Percentiles rank a stretch among this genome's conserved stretches.
These are phyloP conservation scores for Lepidochrysops patricia DNA, from an alignment of 2,888 invertebrate genomes.

Conservation along the genomic window DNA sequence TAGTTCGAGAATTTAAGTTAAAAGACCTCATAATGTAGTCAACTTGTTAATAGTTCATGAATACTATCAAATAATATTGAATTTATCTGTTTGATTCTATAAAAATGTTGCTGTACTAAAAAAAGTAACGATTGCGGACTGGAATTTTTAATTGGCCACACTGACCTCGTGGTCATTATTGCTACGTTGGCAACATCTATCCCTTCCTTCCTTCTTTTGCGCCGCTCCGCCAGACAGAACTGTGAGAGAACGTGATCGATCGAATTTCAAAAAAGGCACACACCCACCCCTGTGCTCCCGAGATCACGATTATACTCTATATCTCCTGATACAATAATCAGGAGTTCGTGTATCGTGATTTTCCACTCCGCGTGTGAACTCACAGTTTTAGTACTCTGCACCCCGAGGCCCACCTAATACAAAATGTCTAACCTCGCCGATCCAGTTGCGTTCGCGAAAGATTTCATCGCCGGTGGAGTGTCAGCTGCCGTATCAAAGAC, in stretches of 20 bases:
- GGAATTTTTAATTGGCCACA: conserved; percentile 32
- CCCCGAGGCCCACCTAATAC: conserved; percentile 48
- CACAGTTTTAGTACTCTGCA: conserved; percentile 33
- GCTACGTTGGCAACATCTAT: conserved; percentile 62
- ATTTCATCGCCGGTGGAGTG: conserved; percentile 94
- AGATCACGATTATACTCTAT: conserved; percentile 67
- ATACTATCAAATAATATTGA: no score
- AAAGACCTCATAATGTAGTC: no score
- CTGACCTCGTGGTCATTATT: conserved; percentile 66
- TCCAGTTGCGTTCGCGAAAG: conserved; percentile 91
- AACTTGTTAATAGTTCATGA: no score
- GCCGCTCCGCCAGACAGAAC: conserved; percentile 68
- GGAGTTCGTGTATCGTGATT: conserved; percentile 72
- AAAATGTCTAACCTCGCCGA: conserved; percentile 77
- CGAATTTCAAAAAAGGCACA: conserved; percentile 74
- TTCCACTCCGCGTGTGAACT: conserved; percentile 62
- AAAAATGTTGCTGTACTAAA: neutral
- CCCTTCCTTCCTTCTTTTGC: conserved; percentile 73
- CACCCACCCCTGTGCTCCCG: conserved; percentile 72
- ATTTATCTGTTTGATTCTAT: neutral
- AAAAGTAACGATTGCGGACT: conserved; percentile 16
- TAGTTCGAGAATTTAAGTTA: no score
- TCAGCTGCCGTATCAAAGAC: conserved; percentile 97
- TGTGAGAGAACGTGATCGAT: conserved; percentile 72
- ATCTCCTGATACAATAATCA: conserved; percentile 63